These are phyloP conservation scores for Menura novaehollandiae DNA, from an alignment of 2,113 vertebrate genomes.

Conservation along the genomic window DNA sequence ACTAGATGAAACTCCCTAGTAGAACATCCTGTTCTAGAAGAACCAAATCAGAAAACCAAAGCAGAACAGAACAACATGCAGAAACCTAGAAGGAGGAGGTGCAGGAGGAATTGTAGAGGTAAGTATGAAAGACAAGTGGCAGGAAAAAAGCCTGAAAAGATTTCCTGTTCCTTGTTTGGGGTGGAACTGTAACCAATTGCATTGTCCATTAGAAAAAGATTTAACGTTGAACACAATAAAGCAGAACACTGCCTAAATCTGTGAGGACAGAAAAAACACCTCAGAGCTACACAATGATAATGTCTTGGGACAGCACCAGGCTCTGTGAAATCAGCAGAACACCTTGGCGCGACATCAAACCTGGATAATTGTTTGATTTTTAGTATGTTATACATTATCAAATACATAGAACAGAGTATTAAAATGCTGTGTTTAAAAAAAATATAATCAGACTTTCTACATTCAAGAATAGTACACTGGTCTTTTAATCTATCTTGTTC, in stretches of 20 bases:
- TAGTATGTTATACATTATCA: fast-evolving
- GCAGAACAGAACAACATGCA: neutral
- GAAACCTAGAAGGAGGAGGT: neutral
- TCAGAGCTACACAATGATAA: neutral
- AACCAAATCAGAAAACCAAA: neutral
- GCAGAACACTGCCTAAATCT: neutral
- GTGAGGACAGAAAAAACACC: neutral
- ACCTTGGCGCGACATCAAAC: neutral
- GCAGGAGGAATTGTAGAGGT: neutral
- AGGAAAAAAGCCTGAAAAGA: neutral
- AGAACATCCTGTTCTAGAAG: neutral
- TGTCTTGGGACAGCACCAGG: neutral
- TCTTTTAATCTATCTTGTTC: neutral
- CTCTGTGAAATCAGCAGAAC: neutral
- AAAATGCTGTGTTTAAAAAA: neutral
- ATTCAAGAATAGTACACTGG: neutral
- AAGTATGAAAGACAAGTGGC: neutral
- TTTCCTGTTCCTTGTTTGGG: neutral
- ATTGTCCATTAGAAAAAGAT: neutral
- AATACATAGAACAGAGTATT: neutral
- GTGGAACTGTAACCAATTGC: neutral
- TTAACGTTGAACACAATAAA: neutral
- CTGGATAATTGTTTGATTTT: neutral
- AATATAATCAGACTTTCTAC: neutral
- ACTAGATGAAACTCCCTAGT: neutral